phyloP scores from a whole-genome alignment of 92 coral and sea anemone genomes.

The Diadumene lineata region DNA sequence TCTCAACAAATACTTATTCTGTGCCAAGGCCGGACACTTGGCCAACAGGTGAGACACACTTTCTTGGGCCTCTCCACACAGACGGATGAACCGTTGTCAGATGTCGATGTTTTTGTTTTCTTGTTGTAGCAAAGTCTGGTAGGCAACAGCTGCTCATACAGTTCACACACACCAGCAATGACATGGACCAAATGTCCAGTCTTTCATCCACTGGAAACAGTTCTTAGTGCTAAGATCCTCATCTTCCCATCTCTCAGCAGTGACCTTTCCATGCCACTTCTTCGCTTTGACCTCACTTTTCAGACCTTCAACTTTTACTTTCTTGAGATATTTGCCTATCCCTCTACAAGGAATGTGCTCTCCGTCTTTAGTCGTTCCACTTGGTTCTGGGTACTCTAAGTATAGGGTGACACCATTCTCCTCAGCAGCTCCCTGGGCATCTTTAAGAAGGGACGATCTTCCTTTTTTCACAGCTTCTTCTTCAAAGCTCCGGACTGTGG shows the following conservation, averaged over 20 bases:
- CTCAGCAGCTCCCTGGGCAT: slow-evolving; percentile 10
- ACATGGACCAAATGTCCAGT: slow-evolving; percentile 13
- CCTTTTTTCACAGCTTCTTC: slow-evolving; percentile 28
- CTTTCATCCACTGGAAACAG: slow-evolving; percentile 29
- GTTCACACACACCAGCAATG: slow-evolving; percentile 20
- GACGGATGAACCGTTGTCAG: slow-evolving; percentile 29
- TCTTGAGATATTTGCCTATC: slow-evolving; percentile 1
- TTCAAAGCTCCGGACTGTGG: slow-evolving; percentile 17
- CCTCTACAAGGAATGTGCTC: slow-evolving; percentile 16
- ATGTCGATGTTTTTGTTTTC: slow-evolving; percentile 30
- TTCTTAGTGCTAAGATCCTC: neutral
- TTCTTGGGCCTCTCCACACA: slow-evolving; percentile 27
- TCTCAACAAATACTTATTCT: slow-evolving; percentile 23
- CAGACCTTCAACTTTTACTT: slow-evolving; percentile 2
- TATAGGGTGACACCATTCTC: slow-evolving; percentile 14
- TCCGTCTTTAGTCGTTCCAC: slow-evolving; percentile 4
- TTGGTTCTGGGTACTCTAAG: slow-evolving; percentile 13
- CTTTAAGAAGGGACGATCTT: slow-evolving; percentile 18
- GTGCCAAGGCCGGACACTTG: too few species aligned
- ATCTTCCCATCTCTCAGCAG: slow-evolving; percentile 14
- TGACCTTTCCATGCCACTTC: slow-evolving; percentile 22
- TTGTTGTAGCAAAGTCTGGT: slow-evolving; percentile 16
- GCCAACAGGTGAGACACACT: too few species aligned
- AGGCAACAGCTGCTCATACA: slow-evolving; percentile 21
- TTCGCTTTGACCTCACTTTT: neutral